Evolutionary conservation across 1,140 invertebrate genomes (phyloP), one percentile per base, ranked within the genome.

Genomic region (Aporrectodea caliginosa): DNA sequence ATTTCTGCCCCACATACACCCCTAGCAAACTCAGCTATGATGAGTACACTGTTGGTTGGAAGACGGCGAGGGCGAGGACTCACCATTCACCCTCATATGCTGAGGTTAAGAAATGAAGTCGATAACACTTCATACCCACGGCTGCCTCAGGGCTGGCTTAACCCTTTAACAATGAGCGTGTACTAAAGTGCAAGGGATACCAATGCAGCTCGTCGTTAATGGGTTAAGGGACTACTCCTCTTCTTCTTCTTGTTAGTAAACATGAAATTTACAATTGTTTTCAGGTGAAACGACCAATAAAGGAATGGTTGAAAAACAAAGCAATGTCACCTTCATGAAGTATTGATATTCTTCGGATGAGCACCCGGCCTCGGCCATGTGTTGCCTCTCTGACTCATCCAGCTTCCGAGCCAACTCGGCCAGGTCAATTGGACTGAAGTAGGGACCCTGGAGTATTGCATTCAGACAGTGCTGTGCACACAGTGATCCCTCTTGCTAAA

Each of bases 391-490:
- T 84, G 91, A 90, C 80, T 93, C 92, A 88, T 95, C 94, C 85
- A 95, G 89, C 84, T 92, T 90, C 35, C 91, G 87, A 1, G 92
- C 94, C 81, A 95, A 90, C 73, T 91, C 90, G 2, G 93, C 93
- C 78, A 95, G 88, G 85, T 94, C 93, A 30, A 94, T 92, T 16
- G 93, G 91, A 79, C 92, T 93, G 86, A 94, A 95, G 84, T 93
- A 94, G 12, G 91, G 86, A 16, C 92, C 93, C 90, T 95, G 94
- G 1, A 96, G 90, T 1, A 95, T 88, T 43, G 93, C 92, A 89
- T 96, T 96, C 32, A 96, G 87, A 85, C 94, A 95, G 88, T 96
- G 94, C 85, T 95, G 93, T 30, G 93, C 94, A 90, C 94, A 95
- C 6, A 96, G 87, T 69, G 91, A 92, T 16, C 94, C 94, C 85